Evolutionary conservation across 2,113 vertebrate species (phyloP).

Genomic region (Epinephelus cyanopodus): DNA sequence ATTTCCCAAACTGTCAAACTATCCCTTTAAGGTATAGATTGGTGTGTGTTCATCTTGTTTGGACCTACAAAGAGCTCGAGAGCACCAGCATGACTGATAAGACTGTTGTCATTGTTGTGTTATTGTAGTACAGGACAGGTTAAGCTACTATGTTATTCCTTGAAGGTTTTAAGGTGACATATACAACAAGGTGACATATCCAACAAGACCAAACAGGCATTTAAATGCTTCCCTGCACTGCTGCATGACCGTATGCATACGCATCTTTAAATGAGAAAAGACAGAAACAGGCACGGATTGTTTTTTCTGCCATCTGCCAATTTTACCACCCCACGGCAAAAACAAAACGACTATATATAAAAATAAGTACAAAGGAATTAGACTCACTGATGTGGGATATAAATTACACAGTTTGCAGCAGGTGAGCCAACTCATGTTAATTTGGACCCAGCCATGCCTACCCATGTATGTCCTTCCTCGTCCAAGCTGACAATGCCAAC

Average conservation of each 20-base stretch:
- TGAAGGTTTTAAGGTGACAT: neutral
- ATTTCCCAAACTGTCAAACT: neutral
- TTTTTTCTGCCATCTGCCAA: slow-evolving; percentile 62
- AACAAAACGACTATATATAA: slow-evolving; percentile 62
- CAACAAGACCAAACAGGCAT: neutral
- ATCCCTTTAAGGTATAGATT: neutral
- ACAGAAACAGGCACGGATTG: slow-evolving; percentile 20
- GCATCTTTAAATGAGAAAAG: slow-evolving; percentile 18
- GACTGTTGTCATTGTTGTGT: neutral
- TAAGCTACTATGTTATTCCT: neutral
- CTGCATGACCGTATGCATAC: neutral
- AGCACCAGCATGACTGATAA: neutral
- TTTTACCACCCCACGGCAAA: slow-evolving; percentile 38
- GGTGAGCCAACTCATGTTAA: slow-evolving; percentile 59
- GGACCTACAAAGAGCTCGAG: neutral
- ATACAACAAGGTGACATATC: neutral
- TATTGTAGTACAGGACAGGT: neutral
- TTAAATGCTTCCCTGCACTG: neutral
- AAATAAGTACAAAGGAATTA: slow-evolving; percentile 70
- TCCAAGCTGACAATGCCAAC: slow-evolving; percentile 51
- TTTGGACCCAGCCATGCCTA: slow-evolving; percentile 67
- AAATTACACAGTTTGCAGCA: slow-evolving; percentile 69
- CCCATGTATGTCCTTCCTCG: slow-evolving; percentile 61
- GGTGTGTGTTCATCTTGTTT: neutral
- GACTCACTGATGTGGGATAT: slow-evolving; percentile 62